These are phyloP conservation scores for Erethizon dorsatum DNA, from an alignment of 2,797 vertebrate genomes.

Conservation along the genomic window DNA sequence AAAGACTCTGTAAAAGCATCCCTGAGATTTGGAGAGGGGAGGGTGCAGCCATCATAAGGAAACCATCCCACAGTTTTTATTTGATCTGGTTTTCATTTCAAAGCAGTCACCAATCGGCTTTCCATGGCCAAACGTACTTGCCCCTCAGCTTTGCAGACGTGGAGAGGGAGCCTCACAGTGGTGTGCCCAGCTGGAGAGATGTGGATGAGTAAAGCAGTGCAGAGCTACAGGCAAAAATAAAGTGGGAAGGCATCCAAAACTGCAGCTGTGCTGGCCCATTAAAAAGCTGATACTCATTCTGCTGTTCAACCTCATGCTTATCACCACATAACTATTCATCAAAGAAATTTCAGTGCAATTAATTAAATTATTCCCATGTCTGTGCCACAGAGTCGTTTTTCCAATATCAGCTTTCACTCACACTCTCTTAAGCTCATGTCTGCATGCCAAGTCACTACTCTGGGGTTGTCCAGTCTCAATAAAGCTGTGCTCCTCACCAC, in stretches of 20 bases:
- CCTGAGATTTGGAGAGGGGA: constrained; percentile 67
- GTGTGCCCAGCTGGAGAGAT: constrained; percentile 17
- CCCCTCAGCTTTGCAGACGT: constrained; percentile 36
- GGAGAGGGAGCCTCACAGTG: not conserved
- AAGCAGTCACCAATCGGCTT: constrained; percentile 86
- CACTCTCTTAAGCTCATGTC: constrained; percentile 92
- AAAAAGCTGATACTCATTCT: constrained; percentile 92
- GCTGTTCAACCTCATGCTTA: constrained; percentile 93
- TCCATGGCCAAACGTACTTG: constrained; percentile 82
- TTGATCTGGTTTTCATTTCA: constrained; percentile 90
- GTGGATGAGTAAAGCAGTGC: not conserved
- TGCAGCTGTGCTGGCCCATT: constrained; percentile 93
- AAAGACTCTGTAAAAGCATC: constrained; percentile 88
- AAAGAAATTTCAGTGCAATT: constrained; percentile 98
- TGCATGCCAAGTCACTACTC: constrained; percentile 96
- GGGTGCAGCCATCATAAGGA: constrained; percentile 86
- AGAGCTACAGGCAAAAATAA: constrained; percentile 67
- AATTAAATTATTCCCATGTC: constrained; percentile 98
- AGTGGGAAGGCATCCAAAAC: constrained; percentile 90
- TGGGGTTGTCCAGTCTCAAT: constrained; percentile 94
- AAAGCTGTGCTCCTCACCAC: constrained; percentile 95
- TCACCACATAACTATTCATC: constrained; percentile 97
- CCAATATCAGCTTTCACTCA: constrained; percentile 95
- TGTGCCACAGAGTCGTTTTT: constrained; percentile 94
- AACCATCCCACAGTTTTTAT: constrained; percentile 88